Conservation (phyloP, 2,888 invertebrate species). For the Tupiocoris notatus region DNA sequence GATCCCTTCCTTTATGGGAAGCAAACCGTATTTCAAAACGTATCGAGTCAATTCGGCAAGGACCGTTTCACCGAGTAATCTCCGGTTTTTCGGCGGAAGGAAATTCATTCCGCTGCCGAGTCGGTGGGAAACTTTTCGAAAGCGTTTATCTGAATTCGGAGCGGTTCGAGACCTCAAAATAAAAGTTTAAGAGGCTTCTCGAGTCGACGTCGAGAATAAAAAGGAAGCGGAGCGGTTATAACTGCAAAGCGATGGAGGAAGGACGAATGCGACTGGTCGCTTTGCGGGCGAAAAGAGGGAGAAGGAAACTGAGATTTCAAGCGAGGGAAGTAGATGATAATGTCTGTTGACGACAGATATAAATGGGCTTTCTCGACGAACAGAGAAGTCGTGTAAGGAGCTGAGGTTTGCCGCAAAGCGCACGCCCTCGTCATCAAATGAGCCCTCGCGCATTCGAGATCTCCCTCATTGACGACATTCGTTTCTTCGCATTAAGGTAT, state of each 20-base stretch:
- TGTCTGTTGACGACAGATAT: conserved; percentile 39
- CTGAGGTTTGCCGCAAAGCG: background rate
- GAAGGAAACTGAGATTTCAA: conserved; percentile 28
- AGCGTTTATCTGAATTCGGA: conserved; percentile 38
- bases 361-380: conserved; percentile 17
- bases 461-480: background rate
- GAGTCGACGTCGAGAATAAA: background rate
- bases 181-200: conserved; percentile 30
- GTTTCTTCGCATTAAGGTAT: background rate
- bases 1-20: no score
- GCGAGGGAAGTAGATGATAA: conserved; percentile 37
- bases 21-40: no score
- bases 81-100: conserved; percentile 24
- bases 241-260: background rate
- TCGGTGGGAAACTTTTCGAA: conserved; percentile 20
- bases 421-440: background rate
- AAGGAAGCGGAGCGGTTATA: background rate
- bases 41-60: conserved; percentile 25
- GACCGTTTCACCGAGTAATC: conserved; percentile 25
- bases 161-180: conserved; percentile 36
- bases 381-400: background rate
- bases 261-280: background rate
- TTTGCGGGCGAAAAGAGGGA: background rate
- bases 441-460: background rate
- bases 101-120: conserved; percentile 39